These are phyloP conservation scores for Dipodomys merriami DNA, from an alignment of 2,113 vertebrate species.

Conservation along the genomic window DNA sequence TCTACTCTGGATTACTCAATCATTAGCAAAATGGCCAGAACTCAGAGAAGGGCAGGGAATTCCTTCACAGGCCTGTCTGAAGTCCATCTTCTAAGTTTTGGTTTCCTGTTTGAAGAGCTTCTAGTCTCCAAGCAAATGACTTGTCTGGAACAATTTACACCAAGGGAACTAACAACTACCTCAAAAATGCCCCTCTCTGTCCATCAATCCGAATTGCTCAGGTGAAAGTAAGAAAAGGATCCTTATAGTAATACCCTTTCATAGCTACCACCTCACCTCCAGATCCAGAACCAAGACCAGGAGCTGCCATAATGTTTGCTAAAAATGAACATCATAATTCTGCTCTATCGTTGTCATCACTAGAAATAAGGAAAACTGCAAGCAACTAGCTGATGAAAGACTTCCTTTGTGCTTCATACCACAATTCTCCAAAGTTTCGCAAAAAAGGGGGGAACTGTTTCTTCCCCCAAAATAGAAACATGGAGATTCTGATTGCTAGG, in stretches of 20 bases:
- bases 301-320: not conserved
- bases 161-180: not conserved
- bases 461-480: not conserved
- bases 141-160: not conserved
- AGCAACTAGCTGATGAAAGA: not conserved
- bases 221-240: not conserved
- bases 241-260: not conserved
- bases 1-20: not conserved
- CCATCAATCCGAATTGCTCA: not conserved
- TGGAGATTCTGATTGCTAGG: not conserved
- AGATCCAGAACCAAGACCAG: not conserved
- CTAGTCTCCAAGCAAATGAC: not conserved
- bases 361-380: not conserved
- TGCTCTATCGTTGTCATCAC: not conserved
- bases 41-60: not conserved
- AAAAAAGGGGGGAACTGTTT: not conserved
- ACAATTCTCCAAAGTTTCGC: not conserved
- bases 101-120: not conserved
- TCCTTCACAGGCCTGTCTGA: not conserved
- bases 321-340: not conserved
- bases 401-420: not conserved
- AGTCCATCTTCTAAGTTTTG: not conserved
- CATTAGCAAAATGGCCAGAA: not conserved
- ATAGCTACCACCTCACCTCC: not conserved
- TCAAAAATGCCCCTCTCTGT: not conserved